These are phyloP conservation scores for Drosophila sulfurigaster DNA, from an alignment of 1,140 invertebrate species.

Conservation along the genomic window DNA sequence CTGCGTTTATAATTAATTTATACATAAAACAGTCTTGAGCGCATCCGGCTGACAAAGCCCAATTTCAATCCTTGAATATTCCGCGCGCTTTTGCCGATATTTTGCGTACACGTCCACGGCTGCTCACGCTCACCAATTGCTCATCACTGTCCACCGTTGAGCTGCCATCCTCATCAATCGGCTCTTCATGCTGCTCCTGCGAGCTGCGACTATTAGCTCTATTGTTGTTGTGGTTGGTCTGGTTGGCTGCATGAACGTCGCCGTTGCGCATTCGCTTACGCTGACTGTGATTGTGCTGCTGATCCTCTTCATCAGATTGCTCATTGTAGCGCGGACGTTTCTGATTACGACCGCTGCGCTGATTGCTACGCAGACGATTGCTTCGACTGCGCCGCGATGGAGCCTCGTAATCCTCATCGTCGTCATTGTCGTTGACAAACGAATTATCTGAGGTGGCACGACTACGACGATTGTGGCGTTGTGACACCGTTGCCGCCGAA, in stretches of 20 bases:
- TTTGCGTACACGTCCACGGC: conserved; percentile 92
- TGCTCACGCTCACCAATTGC: conserved; percentile 89
- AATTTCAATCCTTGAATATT: conserved; percentile 87
- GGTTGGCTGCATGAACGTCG: conserved; percentile 35
- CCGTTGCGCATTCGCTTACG: conserved; percentile 60
- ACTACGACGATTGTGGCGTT: conserved; percentile 48
- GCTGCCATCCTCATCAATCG: conserved; percentile 39
- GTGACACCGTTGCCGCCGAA: conserved; percentile 28
- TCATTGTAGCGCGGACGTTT: conserved; percentile 88
- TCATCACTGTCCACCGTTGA: conserved; percentile 83
- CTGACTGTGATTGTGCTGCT: conserved; percentile 44
- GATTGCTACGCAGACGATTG: conserved; percentile 47
- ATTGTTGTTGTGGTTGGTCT: conserved; percentile 22
- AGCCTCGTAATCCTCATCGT: conserved; percentile 74
- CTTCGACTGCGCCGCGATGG: conserved; percentile 35
- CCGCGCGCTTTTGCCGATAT: conserved; percentile 92
- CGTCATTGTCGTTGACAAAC: conserved; percentile 58
- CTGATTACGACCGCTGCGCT: conserved; percentile 76
- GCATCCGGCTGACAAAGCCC: conserved; percentile 18
- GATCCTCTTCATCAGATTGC: conserved; percentile 87
- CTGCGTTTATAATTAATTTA: conserved; percentile 62
- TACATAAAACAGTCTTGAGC: conserved; percentile 78
- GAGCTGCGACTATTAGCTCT: conserved; percentile 30
- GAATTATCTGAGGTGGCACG: conserved; percentile 67
- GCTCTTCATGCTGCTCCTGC: conserved; percentile 40